phyloP scores from a whole-genome alignment of 2,888 invertebrate species.

The Bellardia pandia region DNA sequence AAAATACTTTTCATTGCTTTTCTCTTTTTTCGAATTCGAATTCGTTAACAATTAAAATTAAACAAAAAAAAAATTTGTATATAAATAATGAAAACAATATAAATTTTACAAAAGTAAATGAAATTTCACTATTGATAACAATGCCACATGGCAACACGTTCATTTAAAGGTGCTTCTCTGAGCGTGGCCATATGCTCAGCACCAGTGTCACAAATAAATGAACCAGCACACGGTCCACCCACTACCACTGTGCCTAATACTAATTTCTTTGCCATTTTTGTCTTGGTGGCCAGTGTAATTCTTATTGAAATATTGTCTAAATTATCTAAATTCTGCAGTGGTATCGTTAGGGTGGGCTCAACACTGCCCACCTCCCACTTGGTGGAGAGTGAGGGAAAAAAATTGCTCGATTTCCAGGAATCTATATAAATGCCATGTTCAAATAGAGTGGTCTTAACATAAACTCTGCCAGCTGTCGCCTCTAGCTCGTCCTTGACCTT shows the following conservation, averaged over 20 bases:
- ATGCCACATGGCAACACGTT: constrained; percentile 82
- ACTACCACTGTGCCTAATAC: constrained; percentile 82
- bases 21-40: not conserved
- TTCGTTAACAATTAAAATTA: not conserved
- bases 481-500: constrained; percentile 84
- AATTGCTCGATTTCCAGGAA: constrained; percentile 90
- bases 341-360: constrained; percentile 80
- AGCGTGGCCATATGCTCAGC: constrained; percentile 80
- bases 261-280: constrained; percentile 83
- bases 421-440: constrained; percentile 87
- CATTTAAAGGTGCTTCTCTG: constrained; percentile 77
- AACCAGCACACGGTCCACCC: constrained; percentile 73
- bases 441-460: constrained; percentile 90
- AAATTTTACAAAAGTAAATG: constrained; percentile 18
- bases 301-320: constrained; percentile 81
- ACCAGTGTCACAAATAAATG: constrained; percentile 75
- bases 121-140: constrained; percentile 79
- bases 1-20: constrained; percentile 37
- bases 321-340: constrained; percentile 78
- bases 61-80: constrained; percentile 17
- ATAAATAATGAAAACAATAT: constrained; percentile 8
- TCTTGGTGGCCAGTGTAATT: constrained; percentile 82
- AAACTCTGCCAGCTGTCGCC: constrained; percentile 86
- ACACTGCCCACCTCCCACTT: constrained; percentile 86
- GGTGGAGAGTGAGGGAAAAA: constrained; percentile 90